These are phyloP conservation scores for Connochaetes taurinus DNA, from an alignment of 2,113 vertebrate species.

Conservation along the genomic window DNA sequence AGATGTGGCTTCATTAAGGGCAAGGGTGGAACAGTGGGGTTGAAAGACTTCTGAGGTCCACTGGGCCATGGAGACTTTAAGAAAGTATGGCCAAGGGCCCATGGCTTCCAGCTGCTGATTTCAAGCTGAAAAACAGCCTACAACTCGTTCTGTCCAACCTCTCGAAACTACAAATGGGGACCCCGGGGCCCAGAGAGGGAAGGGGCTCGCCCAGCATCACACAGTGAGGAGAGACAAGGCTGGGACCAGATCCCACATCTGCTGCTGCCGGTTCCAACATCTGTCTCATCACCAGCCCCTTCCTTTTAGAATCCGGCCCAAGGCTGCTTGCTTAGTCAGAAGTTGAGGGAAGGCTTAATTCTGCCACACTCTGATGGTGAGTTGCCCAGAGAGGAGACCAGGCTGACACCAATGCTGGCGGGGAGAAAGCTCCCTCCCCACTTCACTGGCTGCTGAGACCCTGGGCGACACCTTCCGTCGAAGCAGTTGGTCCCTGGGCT, in stretches of 20 bases:
- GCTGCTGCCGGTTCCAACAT: neutral
- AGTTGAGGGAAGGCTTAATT: neutral
- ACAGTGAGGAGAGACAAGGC: neutral
- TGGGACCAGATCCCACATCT: neutral
- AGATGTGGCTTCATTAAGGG: slow-evolving; percentile 66
- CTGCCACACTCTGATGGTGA: neutral
- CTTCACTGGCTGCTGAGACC: neutral
- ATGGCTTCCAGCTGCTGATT: neutral
- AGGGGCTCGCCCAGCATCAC: neutral
- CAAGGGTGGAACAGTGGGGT: neutral
- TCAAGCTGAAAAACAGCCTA: neutral
- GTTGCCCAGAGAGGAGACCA: neutral
- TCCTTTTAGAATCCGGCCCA: neutral
- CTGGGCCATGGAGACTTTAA: neutral
- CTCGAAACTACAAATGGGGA: neutral
- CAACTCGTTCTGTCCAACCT: neutral
- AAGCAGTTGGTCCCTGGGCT: neutral
- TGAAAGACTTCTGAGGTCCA: neutral
- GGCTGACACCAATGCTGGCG: neutral
- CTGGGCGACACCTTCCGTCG: accelerated
- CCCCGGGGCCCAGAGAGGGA: neutral
- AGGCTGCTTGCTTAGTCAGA: neutral
- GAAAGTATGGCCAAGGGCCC: neutral
- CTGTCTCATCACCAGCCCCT: neutral
- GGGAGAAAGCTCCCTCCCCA: neutral